phyloP scores from a whole-genome alignment of 2,888 invertebrate genomes.

The Nysson spinosus region DNA sequence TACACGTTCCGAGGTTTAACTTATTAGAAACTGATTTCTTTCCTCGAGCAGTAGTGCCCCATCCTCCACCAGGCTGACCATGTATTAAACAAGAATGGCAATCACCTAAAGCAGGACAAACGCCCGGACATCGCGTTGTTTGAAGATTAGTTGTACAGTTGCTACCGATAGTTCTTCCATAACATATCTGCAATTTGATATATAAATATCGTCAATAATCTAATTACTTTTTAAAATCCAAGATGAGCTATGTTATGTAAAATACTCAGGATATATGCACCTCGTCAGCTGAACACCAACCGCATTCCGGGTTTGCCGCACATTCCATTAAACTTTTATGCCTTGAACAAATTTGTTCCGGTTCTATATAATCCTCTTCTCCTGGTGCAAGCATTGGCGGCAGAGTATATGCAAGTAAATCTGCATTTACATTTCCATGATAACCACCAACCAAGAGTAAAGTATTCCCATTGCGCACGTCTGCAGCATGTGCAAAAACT shows the following conservation, averaged over 20 bases:
- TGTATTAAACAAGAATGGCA: constrained; percentile 95
- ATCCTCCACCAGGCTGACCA: constrained; percentile 80
- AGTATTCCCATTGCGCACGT: constrained; percentile 89
- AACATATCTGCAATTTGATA: constrained; percentile 81
- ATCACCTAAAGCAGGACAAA: constrained; percentile 92
- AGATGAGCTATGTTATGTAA: too few species aligned
- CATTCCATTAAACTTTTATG: constrained; percentile 89
- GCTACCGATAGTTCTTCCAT: constrained; percentile 90
- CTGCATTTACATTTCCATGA: constrained; percentile 93
- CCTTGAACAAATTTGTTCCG: constrained; percentile 86
- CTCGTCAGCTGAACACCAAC: constrained; percentile 93
- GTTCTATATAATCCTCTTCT: constrained; percentile 82
- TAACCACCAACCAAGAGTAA: constrained; percentile 93
- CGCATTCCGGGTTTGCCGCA: constrained; percentile 94
- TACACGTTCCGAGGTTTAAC: constrained; percentile 88
- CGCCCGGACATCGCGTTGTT: constrained; percentile 91
- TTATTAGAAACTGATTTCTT: constrained; percentile 85
- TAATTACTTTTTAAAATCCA: too few species aligned
- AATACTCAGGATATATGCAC: constrained; percentile 74
- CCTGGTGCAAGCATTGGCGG: constrained; percentile 89
- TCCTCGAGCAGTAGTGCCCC: constrained; percentile 73
- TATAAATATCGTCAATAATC: too few species aligned
- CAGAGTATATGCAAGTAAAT: constrained; percentile 91
- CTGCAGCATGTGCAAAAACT: constrained; percentile 93
- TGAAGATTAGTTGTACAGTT: constrained; percentile 94